Base-by-base conservation (phyloP, 2,113 vertebrate species). In the Lophura nycthemera region DNA sequence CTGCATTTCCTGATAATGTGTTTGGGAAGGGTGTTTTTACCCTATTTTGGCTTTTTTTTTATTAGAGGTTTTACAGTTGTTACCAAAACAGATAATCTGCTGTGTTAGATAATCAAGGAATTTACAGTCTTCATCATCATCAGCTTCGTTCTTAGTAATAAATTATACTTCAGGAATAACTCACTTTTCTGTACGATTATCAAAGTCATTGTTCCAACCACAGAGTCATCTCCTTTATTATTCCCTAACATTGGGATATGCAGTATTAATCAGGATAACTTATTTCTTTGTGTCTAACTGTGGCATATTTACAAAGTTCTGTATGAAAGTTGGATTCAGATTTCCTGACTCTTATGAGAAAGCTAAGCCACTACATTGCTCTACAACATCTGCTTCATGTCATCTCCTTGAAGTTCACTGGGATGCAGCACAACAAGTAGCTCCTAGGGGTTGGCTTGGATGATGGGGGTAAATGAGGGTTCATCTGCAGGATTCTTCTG, bases 341-440 rank as follows among this genome's bases (percentile, higher is more conserved):
- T 90, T 91, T 93, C 74, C 80, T 73, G 30, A 40, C 38, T 54
- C 16, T 85, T 84, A 54, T 67, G 60, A 6, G 18, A 82, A 74
- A 81, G 32, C 29, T 92, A 42, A 69, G 42, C 38, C 52, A 42
- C 48, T 60, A 77, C n/a, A 3, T 29, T 91, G 65, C 84, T 66
- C 78, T 36, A 16, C 59, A 81, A 42, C 81, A 87, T 86, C 63
- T 94, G 76, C 48, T 92, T 83, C 82, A 16, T 71, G 79, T 83
- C 71, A 93, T 66, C 74, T 77, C 34, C 36, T n/a, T 66, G 67
- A 89, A 63, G 40, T 54, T 92, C 47, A 32, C 42, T 11, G 34
- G 75, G 47, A 67, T 50, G 24, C 64, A 52, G 75, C 47, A 42
- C 4, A 79, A 29, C 7, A 29, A 78, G 57, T 4, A 61, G 38